Evolutionary conservation across 2,797 vertebrate species (phyloP).

Genomic region (Miichthys miiuy): DNA sequence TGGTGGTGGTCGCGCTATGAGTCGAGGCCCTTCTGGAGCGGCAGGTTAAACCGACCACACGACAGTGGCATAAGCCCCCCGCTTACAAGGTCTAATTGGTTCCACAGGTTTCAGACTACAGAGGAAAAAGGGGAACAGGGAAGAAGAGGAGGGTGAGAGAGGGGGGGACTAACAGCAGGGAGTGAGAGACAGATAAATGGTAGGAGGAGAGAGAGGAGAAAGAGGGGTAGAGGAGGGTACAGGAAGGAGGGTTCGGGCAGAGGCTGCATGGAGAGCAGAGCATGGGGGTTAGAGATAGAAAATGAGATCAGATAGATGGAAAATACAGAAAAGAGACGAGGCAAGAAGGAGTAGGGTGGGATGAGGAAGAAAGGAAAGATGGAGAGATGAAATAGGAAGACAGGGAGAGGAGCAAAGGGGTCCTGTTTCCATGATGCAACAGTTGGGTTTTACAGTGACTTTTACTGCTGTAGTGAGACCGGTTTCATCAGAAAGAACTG

Average conservation of each 20-base stretch:
- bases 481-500: slow-evolving; percentile 47
- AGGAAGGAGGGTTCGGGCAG: slow-evolving; percentile 29
- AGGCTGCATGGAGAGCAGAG: slow-evolving; percentile 18
- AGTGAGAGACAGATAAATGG: slow-evolving; percentile 56
- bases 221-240: slow-evolving; percentile 18
- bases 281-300: slow-evolving; percentile 32
- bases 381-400: slow-evolving; percentile 44
- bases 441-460: slow-evolving; percentile 69
- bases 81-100: slow-evolving; percentile 83
- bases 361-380: slow-evolving; percentile 31
- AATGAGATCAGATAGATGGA: slow-evolving; percentile 47
- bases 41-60: slow-evolving; percentile 82
- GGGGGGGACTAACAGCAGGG: slow-evolving; percentile 40
- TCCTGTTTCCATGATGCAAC: slow-evolving; percentile 76
- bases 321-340: slow-evolving; percentile 46
- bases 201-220: slow-evolving; percentile 10
- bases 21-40: slow-evolving; percentile 68
- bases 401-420: slow-evolving; percentile 40
- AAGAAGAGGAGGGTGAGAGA: slow-evolving; percentile 10
- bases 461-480: slow-evolving; percentile 73
- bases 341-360: slow-evolving; percentile 9
- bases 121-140: slow-evolving; percentile 51
- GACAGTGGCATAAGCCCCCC: slow-evolving; percentile 75
- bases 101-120: slow-evolving; percentile 82
- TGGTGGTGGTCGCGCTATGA: slow-evolving; percentile 62